Evolutionary conservation across 2,888 invertebrate genomes (phyloP), one percentile per base, ranked within the genome.

Genomic region (Lithophane leautieri): DNA sequence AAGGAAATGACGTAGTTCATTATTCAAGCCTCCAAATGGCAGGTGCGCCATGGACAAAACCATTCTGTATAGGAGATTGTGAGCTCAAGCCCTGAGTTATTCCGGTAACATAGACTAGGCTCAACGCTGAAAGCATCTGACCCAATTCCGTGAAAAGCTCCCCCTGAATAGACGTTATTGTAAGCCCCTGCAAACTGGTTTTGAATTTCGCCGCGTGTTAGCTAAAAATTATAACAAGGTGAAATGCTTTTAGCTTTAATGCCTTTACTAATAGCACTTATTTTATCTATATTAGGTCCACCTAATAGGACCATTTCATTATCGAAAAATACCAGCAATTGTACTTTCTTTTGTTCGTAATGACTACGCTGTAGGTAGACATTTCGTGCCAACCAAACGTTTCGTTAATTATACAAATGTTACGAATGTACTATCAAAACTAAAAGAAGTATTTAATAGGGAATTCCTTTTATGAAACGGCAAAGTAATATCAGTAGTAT

Each of bases 321-420:
- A 71, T 81, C n/a, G 16, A 83, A 80, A 70, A 69, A 70, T 73
- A 71, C 65, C 25, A 42, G 42, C 63, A 79, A 63, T 61, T 70
- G 42, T 47, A 76, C 54, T 80, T 85, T 80, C 82, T 70, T 77
- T 81, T 66, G 65, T 70, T 72, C 2, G 4, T 75, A 69, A 73
- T 73, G 69, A 54, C 61, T 28, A 11, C 52, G 67, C 52, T 67
- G 69, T 74, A 66, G 75, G 78, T 73, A 79, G 81, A 74, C 79
- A 79, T 86, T 87, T 85, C 86, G 83, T 86, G 86, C 42, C 28
- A 60, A 85, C 25, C 22, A 52, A 52, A 79, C 86, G 73, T 86
- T 87, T 40, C 1, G 4, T 34, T 85, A 69, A 82, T 82, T 79
- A 82, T 70, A 79, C 65, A 73, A 82, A 82, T 75, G 9, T 70